Percentiles rank a stretch among this genome's conserved stretches.
phyloP scores from a whole-genome alignment of 2,113 vertebrate genomes.

The Malurus alboscapulatus region DNA sequence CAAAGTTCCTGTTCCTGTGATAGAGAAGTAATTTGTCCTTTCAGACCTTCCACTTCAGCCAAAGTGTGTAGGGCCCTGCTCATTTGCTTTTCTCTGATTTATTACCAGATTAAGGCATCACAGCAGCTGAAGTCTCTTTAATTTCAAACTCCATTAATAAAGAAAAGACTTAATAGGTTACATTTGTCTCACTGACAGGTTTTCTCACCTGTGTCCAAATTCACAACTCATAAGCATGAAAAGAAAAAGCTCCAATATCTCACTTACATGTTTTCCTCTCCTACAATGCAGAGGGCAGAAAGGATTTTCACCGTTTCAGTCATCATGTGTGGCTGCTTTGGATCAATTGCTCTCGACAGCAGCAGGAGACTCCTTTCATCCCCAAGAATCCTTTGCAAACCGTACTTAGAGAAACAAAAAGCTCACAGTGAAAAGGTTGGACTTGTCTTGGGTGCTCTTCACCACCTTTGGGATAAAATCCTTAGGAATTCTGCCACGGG shows the following conservation, averaged over 20 bases:
- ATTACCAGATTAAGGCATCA: background rate
- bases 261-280: conserved; percentile 94
- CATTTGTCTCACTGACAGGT: background rate
- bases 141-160: background rate
- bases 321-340: conserved; percentile 95
- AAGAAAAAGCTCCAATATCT: background rate
- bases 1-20: background rate
- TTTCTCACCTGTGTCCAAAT: background rate
- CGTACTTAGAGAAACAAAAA: conserved; percentile 77
- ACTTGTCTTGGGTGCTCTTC: background rate
- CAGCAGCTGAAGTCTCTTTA: background rate
- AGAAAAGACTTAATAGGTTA: background rate
- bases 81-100: background rate
- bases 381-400: conserved; percentile 91
- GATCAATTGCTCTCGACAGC: conserved; percentile 90
- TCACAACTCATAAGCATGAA: background rate
- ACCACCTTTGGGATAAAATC: background rate
- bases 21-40: background rate
- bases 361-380: conserved; percentile 91
- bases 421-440: background rate
- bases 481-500: background rate
- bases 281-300: conserved; percentile 93
- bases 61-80: background rate
- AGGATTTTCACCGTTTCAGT: conserved; percentile 97
- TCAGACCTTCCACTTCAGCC: background rate